Evolutionary conservation across 1,140 invertebrate species (phyloP), one percentile per base, ranked within the genome.

Genomic region (Ylistrum balloti): DNA sequence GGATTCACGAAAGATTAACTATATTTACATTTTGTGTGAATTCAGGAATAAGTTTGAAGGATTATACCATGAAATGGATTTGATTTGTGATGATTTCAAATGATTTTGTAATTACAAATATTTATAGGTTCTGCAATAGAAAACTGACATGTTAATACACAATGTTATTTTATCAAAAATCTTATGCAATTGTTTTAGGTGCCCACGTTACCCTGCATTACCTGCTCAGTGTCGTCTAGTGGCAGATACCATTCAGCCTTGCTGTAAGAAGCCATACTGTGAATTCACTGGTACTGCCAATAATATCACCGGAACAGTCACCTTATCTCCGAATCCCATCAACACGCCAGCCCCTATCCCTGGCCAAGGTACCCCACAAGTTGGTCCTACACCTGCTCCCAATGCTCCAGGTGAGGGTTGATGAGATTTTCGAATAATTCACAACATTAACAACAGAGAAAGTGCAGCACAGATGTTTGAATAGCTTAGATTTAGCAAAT

Each of bases 221-320:
- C 93, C 93, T 10, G 10, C 85, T 9, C 88, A 88, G 13, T 94
- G 93, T 86, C 85, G 86, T 38, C 86, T 94, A 86, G 91, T 90
- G 20, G 33, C 92, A 17, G 93, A 94, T 48, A 86, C 88, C 3
- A 33, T 45, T 0, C 91, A 94, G 22, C 92, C 92, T 35, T 94
- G 93, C 74, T 94, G 93, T 90, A 86, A 94, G 89, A 88, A 89
- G 28, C 92, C 93, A 2, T 92, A 90, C 35, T 94, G 93, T 88
- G 28, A 90, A n/a, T 92, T 93, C 74, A 88, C 41, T 28, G 88
- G 92, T 56, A 38, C 33, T 74, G 93, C 86, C 35, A 90, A 85
- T 13, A 35, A 87, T 35, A 48, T 90, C n/a, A 86, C 74, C 20
- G 91, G 88, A 88, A 91, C 90, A 33, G 34, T 74, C 0, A 91